A percentile compares a stretch with the other conserved stretches of the same genome.
Evolutionary conservation across 2,113 vertebrate genomes (phyloP).

Genomic region (Aplodontia rufa): DNA sequence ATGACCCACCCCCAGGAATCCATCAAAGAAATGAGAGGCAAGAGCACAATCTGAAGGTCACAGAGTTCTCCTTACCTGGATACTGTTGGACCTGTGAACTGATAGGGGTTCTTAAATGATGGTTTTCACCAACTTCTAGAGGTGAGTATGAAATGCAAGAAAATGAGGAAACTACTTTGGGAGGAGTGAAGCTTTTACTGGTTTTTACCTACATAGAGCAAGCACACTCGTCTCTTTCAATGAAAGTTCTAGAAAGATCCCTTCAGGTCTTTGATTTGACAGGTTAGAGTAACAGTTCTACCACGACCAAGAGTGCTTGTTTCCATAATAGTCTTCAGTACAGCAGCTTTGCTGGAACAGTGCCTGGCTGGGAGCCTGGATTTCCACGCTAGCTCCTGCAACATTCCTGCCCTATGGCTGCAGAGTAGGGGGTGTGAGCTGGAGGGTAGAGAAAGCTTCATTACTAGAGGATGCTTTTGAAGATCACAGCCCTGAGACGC

Average conservation of each 20-base stretch:
- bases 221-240: neutral
- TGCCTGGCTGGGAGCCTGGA: no score
- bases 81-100: neutral
- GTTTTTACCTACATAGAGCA: neutral
- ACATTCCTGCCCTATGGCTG: no score
- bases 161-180: neutral
- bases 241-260: neutral
- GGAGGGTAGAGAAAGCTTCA: neutral
- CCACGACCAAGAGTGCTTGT: neutral
- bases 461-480: neutral
- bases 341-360: neutral
- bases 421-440: no score
- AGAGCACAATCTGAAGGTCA: no score
- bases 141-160: neutral
- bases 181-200: neutral
- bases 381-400: neutral
- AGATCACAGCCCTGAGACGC: neutral
- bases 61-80: neutral
- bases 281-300: neutral
- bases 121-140: neutral
- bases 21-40: neutral
- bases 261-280: neutral
- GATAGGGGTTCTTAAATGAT: no score
- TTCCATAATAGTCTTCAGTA: no score
- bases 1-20: neutral